phyloP scores from a whole-genome alignment of 1,140 invertebrate species.

The Meloidogyne chitwoodi region DNA sequence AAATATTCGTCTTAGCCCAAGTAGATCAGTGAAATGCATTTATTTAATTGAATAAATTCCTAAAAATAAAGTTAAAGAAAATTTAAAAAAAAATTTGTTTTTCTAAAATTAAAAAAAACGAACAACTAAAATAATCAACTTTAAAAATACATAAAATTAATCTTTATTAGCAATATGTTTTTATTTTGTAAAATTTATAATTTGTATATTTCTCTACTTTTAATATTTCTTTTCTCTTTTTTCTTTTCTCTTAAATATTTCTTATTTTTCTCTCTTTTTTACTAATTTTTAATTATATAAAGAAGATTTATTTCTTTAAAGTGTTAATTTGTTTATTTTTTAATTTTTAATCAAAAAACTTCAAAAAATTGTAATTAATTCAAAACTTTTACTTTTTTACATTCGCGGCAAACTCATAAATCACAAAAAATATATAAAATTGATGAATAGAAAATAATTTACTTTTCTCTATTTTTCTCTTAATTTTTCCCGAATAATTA shows the following conservation, averaged over 20 bases:
- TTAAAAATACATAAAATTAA: not conserved
- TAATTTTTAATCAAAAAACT: too few species aligned
- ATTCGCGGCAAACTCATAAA: not conserved
- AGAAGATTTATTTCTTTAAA: too few species aligned
- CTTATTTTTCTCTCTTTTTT: not conserved
- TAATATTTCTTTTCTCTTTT: not conserved
- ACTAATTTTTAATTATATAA: too few species aligned
- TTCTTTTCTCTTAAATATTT: not conserved
- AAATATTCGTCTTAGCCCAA: conserved; percentile 43
- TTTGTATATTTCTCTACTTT: not conserved
- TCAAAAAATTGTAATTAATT: not conserved
- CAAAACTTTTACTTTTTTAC: not conserved
- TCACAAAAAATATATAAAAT: not conserved
- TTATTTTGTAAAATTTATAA: not conserved
- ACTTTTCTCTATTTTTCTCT: too few species aligned
- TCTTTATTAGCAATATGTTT: not conserved
- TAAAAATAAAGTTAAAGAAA: not conserved
- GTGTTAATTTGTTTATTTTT: too few species aligned
- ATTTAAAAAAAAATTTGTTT: not conserved
- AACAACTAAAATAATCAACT: not conserved
- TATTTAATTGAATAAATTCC: not conserved
- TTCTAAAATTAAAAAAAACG: not conserved
- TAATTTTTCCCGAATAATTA: not conserved
- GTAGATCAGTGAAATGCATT: conserved; percentile 41
- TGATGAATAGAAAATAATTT: not conserved